A percentile compares a stretch with the other conserved stretches of the same genome.
Conservation (phyloP, 2,888 invertebrate genomes). For the Xestia c-nigrum region DNA sequence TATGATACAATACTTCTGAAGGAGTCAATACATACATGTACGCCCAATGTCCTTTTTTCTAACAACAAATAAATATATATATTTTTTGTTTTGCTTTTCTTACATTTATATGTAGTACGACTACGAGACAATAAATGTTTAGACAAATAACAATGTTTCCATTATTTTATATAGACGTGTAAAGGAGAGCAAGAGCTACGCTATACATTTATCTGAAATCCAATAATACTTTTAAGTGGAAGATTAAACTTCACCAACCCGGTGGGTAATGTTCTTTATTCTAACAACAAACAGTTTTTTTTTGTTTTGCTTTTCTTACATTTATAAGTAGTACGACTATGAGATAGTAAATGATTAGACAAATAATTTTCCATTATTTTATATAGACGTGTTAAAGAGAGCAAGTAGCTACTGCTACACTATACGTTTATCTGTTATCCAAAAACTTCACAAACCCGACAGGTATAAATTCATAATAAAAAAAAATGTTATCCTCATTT, state of each 20-base stretch:
- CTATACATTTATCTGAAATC: conserved; percentile 9
- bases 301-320: conserved; percentile 21
- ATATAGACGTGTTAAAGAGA: conserved; percentile 5
- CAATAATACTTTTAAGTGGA: conserved; percentile 5
- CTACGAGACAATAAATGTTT: conserved; percentile 23
- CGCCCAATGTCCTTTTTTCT: conserved; percentile 8
- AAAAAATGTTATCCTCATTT: not conserved
- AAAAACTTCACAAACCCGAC: conserved; percentile 29
- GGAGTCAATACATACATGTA: not conserved
- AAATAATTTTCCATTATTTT: conserved; percentile 10
- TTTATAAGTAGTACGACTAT: conserved; percentile 26
- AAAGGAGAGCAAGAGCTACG: conserved; percentile 29
- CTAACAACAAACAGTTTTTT: not conserved
- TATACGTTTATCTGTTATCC: conserved; percentile 9
- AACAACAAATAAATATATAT: not conserved
- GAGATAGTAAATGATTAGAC: conserved; percentile 16
- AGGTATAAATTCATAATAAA: not conserved
- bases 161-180: not conserved
- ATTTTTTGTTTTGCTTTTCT: conserved; percentile 20
- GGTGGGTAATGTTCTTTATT: not conserved
- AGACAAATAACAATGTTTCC: conserved; percentile 21
- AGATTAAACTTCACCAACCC: conserved; percentile 29
- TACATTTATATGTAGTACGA: conserved; percentile 27
- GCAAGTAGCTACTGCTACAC: conserved; percentile 21
- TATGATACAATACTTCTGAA: conserved; percentile 9